Evolutionary conservation across 2,888 invertebrate species (phyloP), one percentile per base, ranked within the genome.

Genomic region (Poecilus cupreus): DNA sequence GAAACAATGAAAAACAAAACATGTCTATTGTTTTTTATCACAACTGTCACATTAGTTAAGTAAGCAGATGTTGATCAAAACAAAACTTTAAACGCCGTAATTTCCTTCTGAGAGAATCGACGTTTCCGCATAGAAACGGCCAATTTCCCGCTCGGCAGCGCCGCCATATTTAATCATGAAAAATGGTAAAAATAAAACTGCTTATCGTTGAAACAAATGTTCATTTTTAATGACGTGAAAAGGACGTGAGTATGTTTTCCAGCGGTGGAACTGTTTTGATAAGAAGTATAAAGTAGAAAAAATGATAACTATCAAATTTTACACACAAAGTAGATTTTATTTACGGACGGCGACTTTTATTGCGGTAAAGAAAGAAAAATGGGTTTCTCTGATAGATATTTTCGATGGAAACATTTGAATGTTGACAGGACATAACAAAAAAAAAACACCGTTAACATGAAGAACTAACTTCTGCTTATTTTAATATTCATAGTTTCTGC

Each of bases 1-100:
- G 60, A 60, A 57, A 60, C 32, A 32, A 60, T 60, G 60, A 60
- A 60, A 60, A 60, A 26, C 60, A 60, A 60, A 32, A 60, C 60
- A 60, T 60, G 32, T 32, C 60, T 60, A 60, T 60, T 60, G 60
- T 46, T 13, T 60, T 60, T 60, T 54, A 46, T 13, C 54, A 60
- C 60, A 60, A 24, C 60, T 60, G 60, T 60, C 32, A 26, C 60
- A 60, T 60, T 26, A 60, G 13, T 26, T 26, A 24, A 20, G n/a
- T 26, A 60, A 60, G 26, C 60, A 60, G 60, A 60, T 32, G 32
- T 26, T 60, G 26, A 60, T 24, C 60, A 32, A 60, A 60, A 60
- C 32, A 32, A 60, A 60, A 60, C 60, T 22, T 24, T 26, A 60
- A 60, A 54, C 20, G 54, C 20, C 20, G 54, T 54, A 16, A 54